Conservation (phyloP, 2,888 invertebrate genomes). For the Drosophila demipolita region DNA sequence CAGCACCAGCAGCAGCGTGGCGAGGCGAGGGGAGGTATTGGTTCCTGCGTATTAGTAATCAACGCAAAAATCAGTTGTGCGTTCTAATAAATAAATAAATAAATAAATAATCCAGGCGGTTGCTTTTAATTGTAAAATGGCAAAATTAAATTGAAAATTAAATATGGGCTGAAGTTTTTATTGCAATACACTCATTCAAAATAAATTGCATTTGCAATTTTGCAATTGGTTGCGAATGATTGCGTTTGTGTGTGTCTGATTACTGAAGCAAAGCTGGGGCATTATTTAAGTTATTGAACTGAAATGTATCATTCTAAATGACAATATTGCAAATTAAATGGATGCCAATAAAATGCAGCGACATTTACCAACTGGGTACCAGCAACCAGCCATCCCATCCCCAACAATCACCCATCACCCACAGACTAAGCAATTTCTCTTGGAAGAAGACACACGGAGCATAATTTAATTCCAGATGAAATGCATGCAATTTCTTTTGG, state of each 20-base stretch:
- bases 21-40: too few relatives aligned
- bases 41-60: conserved; percentile 70
- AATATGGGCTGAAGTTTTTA: conserved; percentile 47
- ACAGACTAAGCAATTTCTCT: conserved; percentile 28
- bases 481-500: conserved; percentile 77
- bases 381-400: neutral
- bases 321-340: conserved; percentile 81
- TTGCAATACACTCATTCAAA: conserved; percentile 36
- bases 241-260: conserved; percentile 2
- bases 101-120: conserved; percentile 73
- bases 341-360: conserved; percentile 65
- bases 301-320: conserved; percentile 80
- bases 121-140: conserved; percentile 75
- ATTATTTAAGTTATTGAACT: conserved; percentile 80
- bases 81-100: conserved; percentile 79
- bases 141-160: conserved; percentile 77
- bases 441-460: conserved; percentile 54
- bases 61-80: conserved; percentile 77
- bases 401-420: neutral
- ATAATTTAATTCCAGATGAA: conserved; percentile 78
- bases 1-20: too few relatives aligned
- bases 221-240: conserved; percentile 42
- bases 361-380: conserved; percentile 41
- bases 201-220: conserved; percentile 63
- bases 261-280: conserved; percentile 50